Evolutionary conservation across 2,113 vertebrate genomes (phyloP).

Genomic region (Phoxinus phoxinus): DNA sequence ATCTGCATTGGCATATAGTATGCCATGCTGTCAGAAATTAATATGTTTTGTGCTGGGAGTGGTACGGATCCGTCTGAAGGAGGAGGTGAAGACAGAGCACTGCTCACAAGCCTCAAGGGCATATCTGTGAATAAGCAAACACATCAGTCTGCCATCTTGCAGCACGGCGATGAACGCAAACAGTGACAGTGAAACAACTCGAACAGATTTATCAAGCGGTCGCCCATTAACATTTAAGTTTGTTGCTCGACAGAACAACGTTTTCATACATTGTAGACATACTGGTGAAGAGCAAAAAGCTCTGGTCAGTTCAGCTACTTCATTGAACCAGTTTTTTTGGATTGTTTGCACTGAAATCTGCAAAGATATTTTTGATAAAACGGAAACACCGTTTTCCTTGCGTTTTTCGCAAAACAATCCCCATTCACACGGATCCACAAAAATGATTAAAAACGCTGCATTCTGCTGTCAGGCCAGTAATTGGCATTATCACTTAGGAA

Average conservation of each 20-base stretch:
- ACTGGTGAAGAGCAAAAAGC: not conserved
- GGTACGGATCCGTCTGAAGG: conserved; percentile 12
- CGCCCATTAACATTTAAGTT: conserved; percentile 34
- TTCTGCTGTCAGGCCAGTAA: no score
- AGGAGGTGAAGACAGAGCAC: conserved; percentile 31
- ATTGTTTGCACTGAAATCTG: not conserved
- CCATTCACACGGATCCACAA: no score
- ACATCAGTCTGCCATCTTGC: conserved; percentile 58
- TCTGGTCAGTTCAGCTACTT: not conserved
- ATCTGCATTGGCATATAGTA: not conserved
- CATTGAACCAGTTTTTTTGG: not conserved
- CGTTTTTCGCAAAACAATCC: no score
- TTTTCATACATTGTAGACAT: not conserved
- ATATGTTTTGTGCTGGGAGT: conserved; percentile 3
- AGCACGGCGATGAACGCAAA: conserved; percentile 50
- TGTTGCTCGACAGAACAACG: conserved; percentile 12
- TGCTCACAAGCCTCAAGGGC: conserved; percentile 48
- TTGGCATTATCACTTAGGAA: no score
- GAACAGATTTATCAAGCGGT: conserved; percentile 38
- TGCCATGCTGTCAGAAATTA: conserved; percentile 7
- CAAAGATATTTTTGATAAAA: not conserved
- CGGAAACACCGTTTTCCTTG: no score
- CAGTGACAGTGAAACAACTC: conserved; percentile 39
- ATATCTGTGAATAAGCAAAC: conserved; percentile 52
- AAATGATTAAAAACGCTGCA: no score